These are phyloP conservation scores for Cavia aperea DNA, from an alignment of 2,113 vertebrate species.

Conservation along the genomic window DNA sequence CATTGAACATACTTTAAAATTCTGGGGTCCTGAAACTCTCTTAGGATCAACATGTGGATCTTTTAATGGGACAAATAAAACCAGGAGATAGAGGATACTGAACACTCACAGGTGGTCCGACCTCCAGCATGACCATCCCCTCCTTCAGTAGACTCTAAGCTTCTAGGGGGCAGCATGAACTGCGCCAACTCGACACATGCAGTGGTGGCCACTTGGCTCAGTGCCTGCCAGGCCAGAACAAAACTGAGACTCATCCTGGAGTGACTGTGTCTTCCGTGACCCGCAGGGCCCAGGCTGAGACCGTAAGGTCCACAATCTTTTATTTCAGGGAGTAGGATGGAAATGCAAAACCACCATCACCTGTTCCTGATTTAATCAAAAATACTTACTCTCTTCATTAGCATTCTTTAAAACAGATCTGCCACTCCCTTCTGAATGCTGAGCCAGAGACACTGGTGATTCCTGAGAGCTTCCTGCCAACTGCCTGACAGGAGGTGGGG, in stretches of 20 bases:
- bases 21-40: neutral
- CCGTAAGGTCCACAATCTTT: neutral
- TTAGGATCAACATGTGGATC: neutral
- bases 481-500: neutral
- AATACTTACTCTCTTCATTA: constrained; percentile 53
- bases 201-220: fast-evolving
- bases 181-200: neutral
- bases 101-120: neutral
- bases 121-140: neutral
- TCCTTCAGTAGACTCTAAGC: neutral
- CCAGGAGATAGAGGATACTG: fast-evolving
- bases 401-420: constrained; percentile 24
- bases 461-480: constrained; percentile 2
- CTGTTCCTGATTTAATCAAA: constrained; percentile 39
- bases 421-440: constrained; percentile 16
- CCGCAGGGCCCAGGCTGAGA: fast-evolving
- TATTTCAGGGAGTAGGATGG: neutral
- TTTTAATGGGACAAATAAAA: neutral
- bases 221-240: neutral
- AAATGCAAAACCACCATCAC: neutral
- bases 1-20: constrained; percentile 5
- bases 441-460: constrained; percentile 40
- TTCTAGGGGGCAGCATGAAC: neutral
- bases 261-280: fast-evolving
- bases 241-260: fast-evolving